These are phyloP conservation scores for Tipula vernalis DNA, from an alignment of 2,888 invertebrate species.

Conservation along the genomic window DNA sequence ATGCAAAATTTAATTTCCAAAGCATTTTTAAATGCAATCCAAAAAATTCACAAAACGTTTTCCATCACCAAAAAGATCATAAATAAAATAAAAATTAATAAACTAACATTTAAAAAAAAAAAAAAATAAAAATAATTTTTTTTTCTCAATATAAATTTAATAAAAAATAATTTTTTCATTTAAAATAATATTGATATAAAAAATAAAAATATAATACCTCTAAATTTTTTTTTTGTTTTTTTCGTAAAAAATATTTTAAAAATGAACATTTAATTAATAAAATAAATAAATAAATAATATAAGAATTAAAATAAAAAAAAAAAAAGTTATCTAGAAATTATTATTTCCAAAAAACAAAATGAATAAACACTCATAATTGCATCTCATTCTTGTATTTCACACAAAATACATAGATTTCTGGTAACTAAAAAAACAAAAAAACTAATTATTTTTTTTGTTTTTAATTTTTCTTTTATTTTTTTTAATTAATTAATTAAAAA, in stretches of 20 bases:
- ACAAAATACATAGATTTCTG: neutral
- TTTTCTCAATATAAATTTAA: neutral
- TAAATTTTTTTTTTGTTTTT: neutral
- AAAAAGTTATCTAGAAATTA: conserved; percentile 19
- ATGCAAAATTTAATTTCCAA: neutral
- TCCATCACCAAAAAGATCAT: neutral
- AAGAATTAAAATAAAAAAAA: conserved; percentile 23
- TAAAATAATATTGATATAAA: neutral
- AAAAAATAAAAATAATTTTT: neutral
- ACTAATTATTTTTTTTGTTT: neutral
- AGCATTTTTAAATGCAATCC: neutral
- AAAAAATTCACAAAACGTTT: neutral
- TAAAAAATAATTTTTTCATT: neutral
- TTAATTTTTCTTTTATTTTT: neutral
- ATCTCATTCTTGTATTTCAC: neutral
- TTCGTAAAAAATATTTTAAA: conserved; percentile 15
- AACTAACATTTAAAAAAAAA: neutral
- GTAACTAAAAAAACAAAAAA: neutral
- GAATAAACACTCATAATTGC: neutral
- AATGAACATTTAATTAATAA: conserved; percentile 20
- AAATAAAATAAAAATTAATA: neutral
- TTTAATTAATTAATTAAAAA: neutral
- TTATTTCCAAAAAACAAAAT: conserved; percentile 16
- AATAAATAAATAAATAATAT: conserved; percentile 23
- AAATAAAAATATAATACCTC: neutral